Conservation (phyloP, 2,888 invertebrate genomes). For the Meliscaeva auricollis region DNA sequence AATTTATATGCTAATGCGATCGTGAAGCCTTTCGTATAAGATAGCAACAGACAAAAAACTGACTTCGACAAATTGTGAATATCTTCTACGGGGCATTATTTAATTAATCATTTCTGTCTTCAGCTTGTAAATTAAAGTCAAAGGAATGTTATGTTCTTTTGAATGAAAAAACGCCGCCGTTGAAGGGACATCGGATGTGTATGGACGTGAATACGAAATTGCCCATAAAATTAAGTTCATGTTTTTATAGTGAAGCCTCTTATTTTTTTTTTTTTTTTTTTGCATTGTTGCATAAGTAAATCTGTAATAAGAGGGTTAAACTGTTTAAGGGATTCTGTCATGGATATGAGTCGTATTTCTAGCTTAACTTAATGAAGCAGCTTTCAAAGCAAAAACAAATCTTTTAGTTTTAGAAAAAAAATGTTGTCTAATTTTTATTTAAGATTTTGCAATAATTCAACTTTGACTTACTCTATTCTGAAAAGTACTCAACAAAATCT, state of each 20-base stretch:
- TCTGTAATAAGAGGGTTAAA: no score
- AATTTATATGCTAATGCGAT: constrained; percentile 73
- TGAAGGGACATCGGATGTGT: neutral
- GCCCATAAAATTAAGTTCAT: constrained; percentile 1
- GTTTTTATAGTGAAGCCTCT: neutral
- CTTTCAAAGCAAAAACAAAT: no score
- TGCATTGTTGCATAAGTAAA: neutral
- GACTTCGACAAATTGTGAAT: constrained; percentile 23
- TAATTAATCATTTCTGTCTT: constrained; percentile 14
- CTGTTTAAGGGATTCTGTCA: no score
- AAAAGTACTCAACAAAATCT: no score
- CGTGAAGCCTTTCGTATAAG: constrained; percentile 62
- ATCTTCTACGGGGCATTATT: neutral
- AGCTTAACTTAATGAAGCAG: no score
- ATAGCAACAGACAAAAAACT: neutral
- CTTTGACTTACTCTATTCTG: no score
- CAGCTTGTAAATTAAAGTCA: constrained; percentile 2
- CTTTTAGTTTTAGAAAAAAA: no score
- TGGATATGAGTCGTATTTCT: no score
- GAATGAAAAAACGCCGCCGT: neutral
- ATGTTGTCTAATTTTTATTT: no score
- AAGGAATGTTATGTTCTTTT: neutral
- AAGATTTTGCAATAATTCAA: no score
- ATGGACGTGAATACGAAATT: neutral
- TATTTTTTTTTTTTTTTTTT: neutral